Conservation (phyloP, 2,888 invertebrate genomes). For the Drosophila colorata region DNA sequence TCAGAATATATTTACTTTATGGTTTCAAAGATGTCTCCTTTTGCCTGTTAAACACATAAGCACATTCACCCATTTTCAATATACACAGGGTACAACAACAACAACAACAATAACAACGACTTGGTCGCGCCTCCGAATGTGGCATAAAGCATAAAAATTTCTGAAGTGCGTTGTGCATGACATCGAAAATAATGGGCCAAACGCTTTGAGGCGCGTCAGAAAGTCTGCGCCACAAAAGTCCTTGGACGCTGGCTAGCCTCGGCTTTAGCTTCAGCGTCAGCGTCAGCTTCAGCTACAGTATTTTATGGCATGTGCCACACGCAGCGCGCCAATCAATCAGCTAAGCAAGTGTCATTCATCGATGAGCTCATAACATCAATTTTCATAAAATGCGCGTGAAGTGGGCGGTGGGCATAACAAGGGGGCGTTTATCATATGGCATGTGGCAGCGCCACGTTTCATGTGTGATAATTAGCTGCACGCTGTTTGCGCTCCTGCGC, state of each 20-base stretch:
- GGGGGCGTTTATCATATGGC: constrained; percentile 13
- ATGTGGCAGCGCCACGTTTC: constrained; percentile 25
- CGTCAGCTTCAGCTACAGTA: constrained; percentile 3
- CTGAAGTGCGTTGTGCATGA: constrained; percentile 75
- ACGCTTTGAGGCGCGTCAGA: constrained; percentile 56
- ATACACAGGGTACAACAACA: constrained; percentile 11
- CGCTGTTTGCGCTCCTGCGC: constrained; percentile 47
- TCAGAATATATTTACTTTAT: too few species aligned
- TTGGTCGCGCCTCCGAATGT: constrained; percentile 45
- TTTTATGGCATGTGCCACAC: constrained; percentile 64
- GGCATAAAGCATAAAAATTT: constrained; percentile 62
- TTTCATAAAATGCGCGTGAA: constrained; percentile 59
- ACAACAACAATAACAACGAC: constrained; percentile 7
- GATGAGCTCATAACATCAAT: constrained; percentile 77
- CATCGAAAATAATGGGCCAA: constrained; percentile 66
- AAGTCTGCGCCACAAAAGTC: constrained; percentile 71
- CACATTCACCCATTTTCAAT: neutral
- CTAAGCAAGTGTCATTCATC: constrained; percentile 42
- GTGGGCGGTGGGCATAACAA: neutral
- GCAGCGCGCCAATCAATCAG: constrained; percentile 75
- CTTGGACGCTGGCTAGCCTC: constrained; percentile 26
- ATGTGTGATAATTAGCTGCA: constrained; percentile 74
- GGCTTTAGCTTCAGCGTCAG: neutral
- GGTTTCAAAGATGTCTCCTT: too few species aligned
- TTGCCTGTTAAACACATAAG: too few species aligned